Conservation (phyloP, 2,797 vertebrate genomes). For the Furcifer pardalis region DNA sequence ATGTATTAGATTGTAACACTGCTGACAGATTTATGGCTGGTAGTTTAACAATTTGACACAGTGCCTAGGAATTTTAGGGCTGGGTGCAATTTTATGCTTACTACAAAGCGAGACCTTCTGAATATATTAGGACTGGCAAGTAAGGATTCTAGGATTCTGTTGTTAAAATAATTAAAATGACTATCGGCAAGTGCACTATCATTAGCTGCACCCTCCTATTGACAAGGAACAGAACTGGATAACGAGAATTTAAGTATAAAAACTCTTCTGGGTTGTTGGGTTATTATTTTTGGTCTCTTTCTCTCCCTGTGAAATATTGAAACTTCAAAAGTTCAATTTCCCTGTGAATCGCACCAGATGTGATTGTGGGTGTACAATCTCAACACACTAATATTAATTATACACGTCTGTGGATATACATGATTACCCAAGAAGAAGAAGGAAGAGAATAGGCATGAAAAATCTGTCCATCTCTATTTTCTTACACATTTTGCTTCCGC, state of each 20-base stretch:
- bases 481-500: too few species aligned
- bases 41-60: not conserved
- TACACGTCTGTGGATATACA: not conserved
- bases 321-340: not conserved
- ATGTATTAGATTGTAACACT: not conserved
- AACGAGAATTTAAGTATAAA: not conserved
- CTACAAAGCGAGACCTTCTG: not conserved
- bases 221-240: not conserved
- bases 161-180: not conserved
- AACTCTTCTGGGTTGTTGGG: too few species aligned
- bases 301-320: not conserved
- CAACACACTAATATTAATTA: not conserved
- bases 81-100: not conserved
- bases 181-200: not conserved
- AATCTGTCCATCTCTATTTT: not conserved
- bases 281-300: too few species aligned
- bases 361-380: not conserved
- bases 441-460: not conserved
- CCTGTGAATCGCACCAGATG: conserved; percentile 1
- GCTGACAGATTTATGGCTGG: not conserved
- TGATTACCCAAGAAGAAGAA: not conserved
- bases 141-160: not conserved
- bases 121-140: not conserved
- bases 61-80: too few species aligned
- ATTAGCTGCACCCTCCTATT: not conserved